Percentiles rank a stretch among this genome's conserved stretches.
Conservation (phyloP, 2,888 invertebrate genomes). For the Calliscelio sp. region DNA sequence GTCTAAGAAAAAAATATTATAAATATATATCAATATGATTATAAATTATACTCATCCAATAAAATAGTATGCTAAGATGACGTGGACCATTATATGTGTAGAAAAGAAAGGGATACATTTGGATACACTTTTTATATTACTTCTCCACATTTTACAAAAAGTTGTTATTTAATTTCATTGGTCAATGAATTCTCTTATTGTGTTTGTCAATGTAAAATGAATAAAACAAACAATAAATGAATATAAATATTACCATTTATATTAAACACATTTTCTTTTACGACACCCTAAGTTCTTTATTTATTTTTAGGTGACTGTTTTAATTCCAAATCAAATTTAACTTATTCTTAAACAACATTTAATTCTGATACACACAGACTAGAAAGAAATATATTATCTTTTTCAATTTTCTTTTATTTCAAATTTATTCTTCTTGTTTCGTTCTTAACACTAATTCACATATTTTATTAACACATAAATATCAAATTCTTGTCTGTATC, state of each 20-base stretch:
- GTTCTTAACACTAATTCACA: too few species aligned
- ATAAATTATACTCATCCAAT: constrained; percentile 65
- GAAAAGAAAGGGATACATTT: constrained; percentile 59
- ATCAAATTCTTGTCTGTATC: too few species aligned
- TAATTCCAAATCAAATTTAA: too few species aligned
- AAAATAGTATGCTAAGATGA: constrained; percentile 68
- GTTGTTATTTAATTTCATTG: constrained; percentile 67
- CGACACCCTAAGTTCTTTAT: constrained; percentile 44
- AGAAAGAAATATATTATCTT: too few species aligned
- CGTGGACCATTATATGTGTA: constrained; percentile 71
- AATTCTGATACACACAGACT: too few species aligned
- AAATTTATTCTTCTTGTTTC: too few species aligned
- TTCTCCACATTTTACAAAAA: constrained; percentile 65
- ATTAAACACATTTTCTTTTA: constrained; percentile 61
- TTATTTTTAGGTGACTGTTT: too few species aligned
- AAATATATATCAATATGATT: constrained; percentile 66
- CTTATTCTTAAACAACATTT: too few species aligned
- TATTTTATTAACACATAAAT: too few species aligned
- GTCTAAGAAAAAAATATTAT: constrained; percentile 54
- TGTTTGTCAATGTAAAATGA: constrained; percentile 68
- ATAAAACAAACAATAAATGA: constrained; percentile 68
- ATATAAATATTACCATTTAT: constrained; percentile 63
- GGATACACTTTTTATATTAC: constrained; percentile 72
- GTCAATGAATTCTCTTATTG: constrained; percentile 68
- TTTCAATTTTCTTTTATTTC: too few species aligned